These are phyloP conservation scores for Drosophila neonasuta DNA, from an alignment of 2,888 invertebrate species.

Conservation along the genomic window DNA sequence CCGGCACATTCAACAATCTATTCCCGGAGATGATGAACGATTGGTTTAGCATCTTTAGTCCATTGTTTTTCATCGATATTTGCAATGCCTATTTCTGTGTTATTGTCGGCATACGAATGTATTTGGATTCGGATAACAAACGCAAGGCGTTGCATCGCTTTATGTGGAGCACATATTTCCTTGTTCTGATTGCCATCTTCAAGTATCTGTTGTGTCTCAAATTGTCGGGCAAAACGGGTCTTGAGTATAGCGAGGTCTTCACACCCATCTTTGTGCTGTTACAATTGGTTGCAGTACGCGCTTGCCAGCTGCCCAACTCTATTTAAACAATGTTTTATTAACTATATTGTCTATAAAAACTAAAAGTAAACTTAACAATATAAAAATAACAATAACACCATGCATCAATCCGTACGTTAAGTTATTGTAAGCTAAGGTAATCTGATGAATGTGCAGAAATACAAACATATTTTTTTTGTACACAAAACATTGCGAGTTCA, in stretches of 20 bases:
- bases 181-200: conserved; percentile 93
- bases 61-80: conserved; percentile 95
- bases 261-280: conserved; percentile 95
- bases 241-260: conserved; percentile 96
- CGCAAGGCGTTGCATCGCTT: conserved; percentile 91
- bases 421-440: conserved; percentile 28
- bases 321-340: conserved; percentile 42
- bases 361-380: conserved; percentile 17
- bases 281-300: conserved; percentile 94
- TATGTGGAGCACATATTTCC: conserved; percentile 91
- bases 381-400: conserved; percentile 4
- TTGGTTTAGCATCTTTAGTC: conserved; percentile 96
- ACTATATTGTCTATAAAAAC: conserved; percentile 5
- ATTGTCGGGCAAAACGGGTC: conserved; percentile 89
- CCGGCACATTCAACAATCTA: conserved; percentile 83
- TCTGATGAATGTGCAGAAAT: conserved; percentile 27
- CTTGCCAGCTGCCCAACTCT: conserved; percentile 89
- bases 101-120: conserved; percentile 96
- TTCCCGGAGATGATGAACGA: conserved; percentile 83
- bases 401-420: conserved; percentile 2
- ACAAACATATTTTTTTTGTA: conserved; percentile 30
- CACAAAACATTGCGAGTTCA: not conserved
- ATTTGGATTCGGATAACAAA: conserved; percentile 88
- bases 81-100: conserved; percentile 97
- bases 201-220: conserved; percentile 95